Conservation (phyloP, 64 coral and sea anemone genomes). For the Acropora yongei region DNA sequence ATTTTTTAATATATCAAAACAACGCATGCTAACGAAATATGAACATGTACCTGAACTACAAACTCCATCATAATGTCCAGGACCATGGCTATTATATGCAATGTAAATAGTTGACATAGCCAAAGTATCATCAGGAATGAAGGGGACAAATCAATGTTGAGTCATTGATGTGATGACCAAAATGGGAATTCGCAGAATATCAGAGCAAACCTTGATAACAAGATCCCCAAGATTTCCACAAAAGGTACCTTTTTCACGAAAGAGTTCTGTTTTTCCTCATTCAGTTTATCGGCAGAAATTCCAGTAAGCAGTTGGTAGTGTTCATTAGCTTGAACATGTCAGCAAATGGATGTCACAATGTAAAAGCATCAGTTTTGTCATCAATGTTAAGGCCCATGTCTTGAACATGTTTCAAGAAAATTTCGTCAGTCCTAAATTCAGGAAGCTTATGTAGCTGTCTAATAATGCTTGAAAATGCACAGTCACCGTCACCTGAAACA, state of each 20-base stretch:
- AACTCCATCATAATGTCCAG: conserved; percentile 25
- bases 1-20: not conserved
- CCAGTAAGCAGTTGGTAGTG: conserved; percentile 35
- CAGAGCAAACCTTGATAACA: conserved; percentile 46
- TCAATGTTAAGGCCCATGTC: not conserved
- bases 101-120: not conserved
- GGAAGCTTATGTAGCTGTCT: not conserved
- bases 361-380: conserved; percentile 5
- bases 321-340: conserved; percentile 46
- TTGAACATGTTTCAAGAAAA: conserved; percentile 4
- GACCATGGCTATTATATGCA: conserved; percentile 22
- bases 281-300: not conserved
- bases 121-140: conserved; percentile 20
- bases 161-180: conserved; percentile 1
- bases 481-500: conserved; percentile 39
- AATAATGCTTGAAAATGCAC: conserved; percentile 43
- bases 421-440: conserved; percentile 1
- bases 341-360: conserved; percentile 13
- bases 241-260: conserved; percentile 45
- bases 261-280: conserved; percentile 30
- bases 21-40: not conserved
- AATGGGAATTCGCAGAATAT: conserved; percentile 16
- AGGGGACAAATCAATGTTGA: conserved; percentile 5
- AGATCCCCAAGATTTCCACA: conserved; percentile 42
- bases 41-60: not conserved